Base-by-base conservation (phyloP, 2,113 vertebrate genomes). In the Pelecanoides urinatrix region DNA sequence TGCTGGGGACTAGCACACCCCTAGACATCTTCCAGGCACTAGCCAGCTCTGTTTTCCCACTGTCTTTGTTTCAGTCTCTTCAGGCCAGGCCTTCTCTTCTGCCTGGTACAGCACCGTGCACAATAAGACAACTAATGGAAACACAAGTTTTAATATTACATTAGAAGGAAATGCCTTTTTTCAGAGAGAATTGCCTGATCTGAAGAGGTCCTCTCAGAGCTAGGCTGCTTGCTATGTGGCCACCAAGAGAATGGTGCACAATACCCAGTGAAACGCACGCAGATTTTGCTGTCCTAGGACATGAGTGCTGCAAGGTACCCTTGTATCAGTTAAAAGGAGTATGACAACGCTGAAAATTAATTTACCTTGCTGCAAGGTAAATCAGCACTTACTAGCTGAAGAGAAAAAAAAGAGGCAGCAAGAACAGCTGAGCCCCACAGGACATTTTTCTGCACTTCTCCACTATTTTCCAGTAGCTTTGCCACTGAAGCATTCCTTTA, bases 391-490 rank as follows among this genome's bases (percentile, higher is more conserved):
- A 84, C 30, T 16, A 76, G 84, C 45, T 45, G 56, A 94, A 66
- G 36, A 36, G 17, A 26, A 75, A 62, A 62, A 36, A 58, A 53
- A 9, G 13, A 80, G 34, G 44, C 38, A 86, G 59, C 26, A 92
- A 71, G 72, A 96, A 94, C 50, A 88, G 52, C 49, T 89, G 58
- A 77, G 42, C 56, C 63, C 22, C 92, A 63, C 30, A 94, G 65
- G 72, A 96, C 40, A 47, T 88, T 92, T 78, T 95, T 91, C 87
- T 94, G 40, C 32, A 29, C 62, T 96, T 91, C 90, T 52, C 72
- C 52, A 71, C 47, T 58, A 49, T 86, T 98, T 97, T 93, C 63
- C 80, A 88, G 73, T 20, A 78, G 55, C 81, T 93, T 87, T 97
- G 89, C 65, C 82, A 85, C 73, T 34, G 6, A 95, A 94, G 76